A percentile compares a stretch with the other conserved stretches of the same genome.
Conservation (phyloP, 2,888 invertebrate species). For the Heliconius ismenius region DNA sequence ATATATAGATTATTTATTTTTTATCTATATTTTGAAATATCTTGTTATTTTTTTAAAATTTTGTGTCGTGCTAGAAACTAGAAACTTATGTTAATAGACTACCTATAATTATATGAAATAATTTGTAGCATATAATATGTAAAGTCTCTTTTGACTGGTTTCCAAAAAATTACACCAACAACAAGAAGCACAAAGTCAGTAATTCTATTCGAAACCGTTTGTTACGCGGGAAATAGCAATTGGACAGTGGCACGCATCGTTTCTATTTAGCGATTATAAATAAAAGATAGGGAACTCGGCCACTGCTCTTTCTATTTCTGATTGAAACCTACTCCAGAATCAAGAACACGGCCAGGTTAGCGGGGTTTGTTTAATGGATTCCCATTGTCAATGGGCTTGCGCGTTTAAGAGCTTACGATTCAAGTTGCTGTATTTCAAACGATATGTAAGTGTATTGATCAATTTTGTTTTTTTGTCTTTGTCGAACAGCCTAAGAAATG, state of each 20-base stretch:
- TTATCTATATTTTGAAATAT: too few relatives aligned
- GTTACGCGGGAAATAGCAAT: constrained; percentile 60
- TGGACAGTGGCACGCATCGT: constrained; percentile 60
- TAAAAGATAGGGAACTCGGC: constrained; percentile 70
- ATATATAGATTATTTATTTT: too few relatives aligned
- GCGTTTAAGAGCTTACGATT: constrained; percentile 52
- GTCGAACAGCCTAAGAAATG: background rate
- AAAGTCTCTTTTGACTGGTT: constrained; percentile 17
- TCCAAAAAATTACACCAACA: constrained; percentile 30
- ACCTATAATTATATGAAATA: background rate
- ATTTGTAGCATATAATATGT: background rate
- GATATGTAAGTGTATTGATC: constrained; percentile 47
- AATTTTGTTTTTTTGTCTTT: background rate
- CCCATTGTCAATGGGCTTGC: constrained; percentile 58
- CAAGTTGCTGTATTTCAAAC: constrained; percentile 45
- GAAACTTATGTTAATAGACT: background rate
- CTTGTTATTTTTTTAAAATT: background rate
- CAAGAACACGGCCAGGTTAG: constrained; percentile 67
- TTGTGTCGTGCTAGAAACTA: background rate
- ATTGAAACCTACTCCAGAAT: constrained; percentile 64
- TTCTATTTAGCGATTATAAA: constrained; percentile 63
- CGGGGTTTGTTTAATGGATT: constrained; percentile 56
- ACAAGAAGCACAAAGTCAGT: constrained; percentile 50
- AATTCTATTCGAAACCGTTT: constrained; percentile 55
- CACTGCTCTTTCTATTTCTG: constrained; percentile 74